Evolutionary conservation across 2,797 vertebrate species (phyloP), one percentile per base, ranked within the genome.

Genomic region (Fistularia tabacaria): DNA sequence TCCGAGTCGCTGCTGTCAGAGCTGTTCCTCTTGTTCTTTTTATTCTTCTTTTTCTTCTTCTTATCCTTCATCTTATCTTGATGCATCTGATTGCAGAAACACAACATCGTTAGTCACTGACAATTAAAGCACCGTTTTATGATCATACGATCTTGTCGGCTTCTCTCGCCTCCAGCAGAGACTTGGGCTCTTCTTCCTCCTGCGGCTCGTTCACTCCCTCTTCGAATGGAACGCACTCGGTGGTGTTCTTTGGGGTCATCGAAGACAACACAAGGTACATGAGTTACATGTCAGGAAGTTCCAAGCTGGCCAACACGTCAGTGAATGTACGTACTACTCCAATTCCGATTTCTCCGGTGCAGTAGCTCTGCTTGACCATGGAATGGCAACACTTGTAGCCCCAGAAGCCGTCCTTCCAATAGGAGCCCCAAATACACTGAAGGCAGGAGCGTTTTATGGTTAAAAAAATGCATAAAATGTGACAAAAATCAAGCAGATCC

Each of bases 381-480:
- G 97, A 98, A 76, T 96, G 91, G 76, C 97, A 99, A 77, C 97
- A 99, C 80, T 93, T 98, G 88, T 91, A 99, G 36, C 97, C 97
- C 97, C 97, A 99, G 76, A 37, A 90, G 73, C 96, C 95, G 5
- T 99, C 96, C 59, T 90, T 96, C 96, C 97, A 99, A 51, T 90
- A 99, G 0, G 96, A 99, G 3, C 96, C 96, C 96, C 96, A 99
- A 69, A 99, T 94, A 73, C 93, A 95, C 97, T 99, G 80, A 7
- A 83, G 11, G 55, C 9, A 56, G 14, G 7, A 61, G 6, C 54
- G 1, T 15, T 6, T 9, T 42, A 61, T 38, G 55, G 3, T 36
- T 44, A 3, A 46, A 4, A n/a, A 44, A 13, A 42, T 1, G 3
- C 54, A 39, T 3, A 9, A 44, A 39, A 45, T 0, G 9, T 7